Evolutionary conservation across 2,113 vertebrate genomes (phyloP).

Genomic region (Leptocoma aspasia): DNA sequence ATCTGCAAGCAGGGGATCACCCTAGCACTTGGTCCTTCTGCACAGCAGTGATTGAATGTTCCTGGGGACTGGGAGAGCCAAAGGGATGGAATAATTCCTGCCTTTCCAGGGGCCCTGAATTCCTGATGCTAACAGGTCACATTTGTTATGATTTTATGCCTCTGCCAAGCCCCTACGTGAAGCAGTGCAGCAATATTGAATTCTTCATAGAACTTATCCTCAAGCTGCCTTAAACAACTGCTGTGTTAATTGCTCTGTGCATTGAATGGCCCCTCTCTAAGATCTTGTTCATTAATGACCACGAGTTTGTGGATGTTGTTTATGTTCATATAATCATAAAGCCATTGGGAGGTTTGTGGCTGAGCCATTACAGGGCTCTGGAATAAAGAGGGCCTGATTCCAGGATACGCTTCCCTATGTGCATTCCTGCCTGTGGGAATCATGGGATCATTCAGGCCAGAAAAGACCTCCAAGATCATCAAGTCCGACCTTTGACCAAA

Average conservation of each 20-base stretch:
- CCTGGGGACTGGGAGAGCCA: background rate
- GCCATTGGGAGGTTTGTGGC: background rate
- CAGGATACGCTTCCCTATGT: background rate
- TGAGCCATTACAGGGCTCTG: background rate
- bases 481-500: background rate
- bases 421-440: background rate
- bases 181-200: background rate
- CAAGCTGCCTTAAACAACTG: conserved; percentile 36
- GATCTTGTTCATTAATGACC: conserved; percentile 5
- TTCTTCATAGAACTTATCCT: background rate
- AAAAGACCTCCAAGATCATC: background rate
- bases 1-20: background rate
- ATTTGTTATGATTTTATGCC: background rate
- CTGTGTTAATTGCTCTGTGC: conserved; percentile 52
- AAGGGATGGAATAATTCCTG: background rate
- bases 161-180: background rate
- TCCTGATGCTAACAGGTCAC: background rate
- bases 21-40: background rate
- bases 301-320: background rate
- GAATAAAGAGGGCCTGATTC: background rate
- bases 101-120: background rate
- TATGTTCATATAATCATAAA: background rate
- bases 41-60: background rate
- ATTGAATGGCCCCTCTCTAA: conserved; percentile 11
- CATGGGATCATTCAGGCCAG: background rate